These are phyloP conservation scores for Dunckerocampus dactyliophorus DNA, from an alignment of 2,113 vertebrate species.

Conservation along the genomic window DNA sequence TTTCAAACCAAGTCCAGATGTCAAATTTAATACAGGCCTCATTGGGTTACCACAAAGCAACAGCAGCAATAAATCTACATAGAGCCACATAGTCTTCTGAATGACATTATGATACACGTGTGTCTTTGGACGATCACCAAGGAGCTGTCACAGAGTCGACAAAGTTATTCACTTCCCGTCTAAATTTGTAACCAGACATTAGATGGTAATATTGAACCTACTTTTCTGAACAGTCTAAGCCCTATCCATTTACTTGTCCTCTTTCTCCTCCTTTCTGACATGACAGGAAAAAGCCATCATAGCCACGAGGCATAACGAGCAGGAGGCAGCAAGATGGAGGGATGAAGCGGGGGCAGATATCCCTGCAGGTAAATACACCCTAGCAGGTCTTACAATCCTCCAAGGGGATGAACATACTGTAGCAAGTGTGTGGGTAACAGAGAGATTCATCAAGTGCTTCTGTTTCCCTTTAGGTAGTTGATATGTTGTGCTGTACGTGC, in stretches of 20 bases:
- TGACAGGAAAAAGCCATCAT: constrained; percentile 36
- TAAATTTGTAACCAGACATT: constrained; percentile 3
- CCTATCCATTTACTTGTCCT: constrained; percentile 45
- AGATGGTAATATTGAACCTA: background rate
- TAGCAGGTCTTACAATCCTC: background rate
- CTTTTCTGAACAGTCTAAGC: background rate
- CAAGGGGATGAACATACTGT: background rate
- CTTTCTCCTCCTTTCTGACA: constrained; percentile 34
- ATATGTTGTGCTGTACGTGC: too few relatives aligned
- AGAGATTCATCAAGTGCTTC: too few relatives aligned
- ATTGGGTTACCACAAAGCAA: constrained; percentile 7
- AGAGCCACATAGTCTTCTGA: constrained; percentile 14
- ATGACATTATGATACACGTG: constrained; percentile 7
- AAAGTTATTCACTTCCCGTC: constrained; percentile 1
- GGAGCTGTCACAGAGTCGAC: background rate
- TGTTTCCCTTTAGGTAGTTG: too few relatives aligned
- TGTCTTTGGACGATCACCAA: constrained; percentile 1
- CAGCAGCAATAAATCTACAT: constrained; percentile 18
- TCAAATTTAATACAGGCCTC: constrained; percentile 11
- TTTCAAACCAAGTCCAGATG: constrained; percentile 29
- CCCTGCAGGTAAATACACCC: constrained; percentile 25
- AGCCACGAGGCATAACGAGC: constrained; percentile 24
- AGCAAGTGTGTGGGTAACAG: background rate
- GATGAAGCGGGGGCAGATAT: constrained; percentile 11
- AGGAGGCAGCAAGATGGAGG: constrained; percentile 1